Base-by-base conservation (phyloP, 2,888 invertebrate genomes). In the Tinea pellionella region DNA sequence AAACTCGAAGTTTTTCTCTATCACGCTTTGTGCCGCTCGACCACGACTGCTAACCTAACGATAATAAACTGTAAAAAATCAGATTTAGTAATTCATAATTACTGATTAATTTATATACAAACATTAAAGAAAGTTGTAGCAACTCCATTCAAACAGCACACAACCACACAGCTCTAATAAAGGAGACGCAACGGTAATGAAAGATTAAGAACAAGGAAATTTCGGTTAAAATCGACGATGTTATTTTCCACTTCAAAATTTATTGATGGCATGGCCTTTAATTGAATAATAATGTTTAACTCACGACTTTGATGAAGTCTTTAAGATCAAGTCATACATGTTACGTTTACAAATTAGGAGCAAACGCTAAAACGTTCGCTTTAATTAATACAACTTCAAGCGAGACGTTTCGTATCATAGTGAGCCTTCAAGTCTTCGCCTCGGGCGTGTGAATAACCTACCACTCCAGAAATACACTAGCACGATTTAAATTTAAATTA, bases 321-420 rank as follows among this genome's bases (percentile, higher is more conserved):
- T 47, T 15, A 15, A 47, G 47, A 16, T 47, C 47, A 15, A 37
- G 37, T 37, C 3, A 37, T 37, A 37, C 37, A 37, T 37, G 37
- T 37, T 37, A 16, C 47, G 47, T 47, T 37, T 15, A 16, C 47
- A 47, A 47, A 47, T 47, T 47, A 47, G 15, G 15, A 47, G 47
- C 47, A 16, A 16, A 13, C 1, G 47, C 13, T 41, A 41, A 41
- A 41, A 16, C 51, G 51, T 51, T 51, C 13, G 51, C 24, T 53
- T 53, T 53, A 53, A 53, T 53, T 24, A 53, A 53, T 24, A 51
- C 53, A 53, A 53, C 53, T 53, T 53, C 12, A 53, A 53, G 19
- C 18, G n/a, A 47, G 16, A 53, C 53, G 24, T 53, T 53, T 19
- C 24, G 12, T 53, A n/a, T 12, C 53, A 18, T 53, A 47, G 47